Percentiles rank a stretch among this genome's conserved stretches.
These are phyloP conservation scores for Oxygymnocypris stewartii DNA, from an alignment of 2,113 vertebrate genomes.

Conservation along the genomic window DNA sequence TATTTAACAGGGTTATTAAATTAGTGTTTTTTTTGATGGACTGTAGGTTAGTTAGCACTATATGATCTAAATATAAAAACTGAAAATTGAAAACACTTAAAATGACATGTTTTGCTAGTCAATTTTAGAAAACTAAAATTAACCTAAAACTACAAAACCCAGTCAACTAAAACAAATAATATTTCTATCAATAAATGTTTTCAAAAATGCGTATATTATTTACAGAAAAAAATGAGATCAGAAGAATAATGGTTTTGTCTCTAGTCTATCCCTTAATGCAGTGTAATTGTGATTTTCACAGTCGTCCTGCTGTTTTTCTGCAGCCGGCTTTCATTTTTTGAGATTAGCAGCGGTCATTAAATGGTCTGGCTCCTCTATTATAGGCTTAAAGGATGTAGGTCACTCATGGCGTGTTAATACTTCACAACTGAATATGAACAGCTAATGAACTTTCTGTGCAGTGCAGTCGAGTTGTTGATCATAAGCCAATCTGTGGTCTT, in stretches of 20 bases:
- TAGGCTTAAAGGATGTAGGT: conserved; percentile 42
- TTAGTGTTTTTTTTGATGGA: neutral
- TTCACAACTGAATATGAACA: neutral
- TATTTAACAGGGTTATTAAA: neutral
- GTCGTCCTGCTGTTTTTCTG: neutral
- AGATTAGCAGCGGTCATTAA: neutral
- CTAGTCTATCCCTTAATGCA: neutral
- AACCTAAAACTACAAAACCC: too few relatives aligned
- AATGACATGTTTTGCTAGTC: neutral
- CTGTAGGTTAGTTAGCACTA: neutral
- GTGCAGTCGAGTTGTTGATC: neutral
- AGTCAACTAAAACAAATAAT: neutral
- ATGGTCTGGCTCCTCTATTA: conserved; percentile 21
- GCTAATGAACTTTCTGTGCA: neutral
- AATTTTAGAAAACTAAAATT: neutral
- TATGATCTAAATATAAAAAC: neutral
- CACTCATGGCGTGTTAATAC: neutral
- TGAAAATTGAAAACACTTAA: neutral
- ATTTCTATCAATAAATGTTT: neutral
- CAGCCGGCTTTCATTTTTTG: neutral
- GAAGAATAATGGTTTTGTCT: neutral
- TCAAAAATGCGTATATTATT: neutral
- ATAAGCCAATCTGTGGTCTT: neutral
- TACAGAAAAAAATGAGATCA: neutral
- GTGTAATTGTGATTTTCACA: conserved; percentile 3